Conservation (phyloP, 2,888 invertebrate genomes). For the Malacosoma neustria region DNA sequence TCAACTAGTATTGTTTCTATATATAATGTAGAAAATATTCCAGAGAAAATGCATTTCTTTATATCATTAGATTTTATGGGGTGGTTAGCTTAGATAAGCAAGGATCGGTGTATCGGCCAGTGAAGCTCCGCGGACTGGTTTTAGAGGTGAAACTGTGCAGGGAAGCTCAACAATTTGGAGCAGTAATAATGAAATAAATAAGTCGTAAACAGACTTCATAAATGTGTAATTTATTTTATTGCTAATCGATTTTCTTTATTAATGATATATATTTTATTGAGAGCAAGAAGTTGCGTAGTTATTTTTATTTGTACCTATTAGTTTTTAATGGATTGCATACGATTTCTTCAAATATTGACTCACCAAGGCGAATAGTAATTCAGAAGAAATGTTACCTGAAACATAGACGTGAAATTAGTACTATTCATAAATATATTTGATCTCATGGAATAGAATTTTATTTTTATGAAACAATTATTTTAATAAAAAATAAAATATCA, state of each 20-base stretch:
- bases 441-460: no score
- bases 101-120: conserved; percentile 49
- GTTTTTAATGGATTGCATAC: background rate
- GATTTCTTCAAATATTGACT: background rate
- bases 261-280: conserved; percentile 14
- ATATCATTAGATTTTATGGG: conserved; percentile 58
- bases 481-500: no score
- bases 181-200: conserved; percentile 18
- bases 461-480: no score
- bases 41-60: conserved; percentile 28
- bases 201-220: conserved; percentile 13
- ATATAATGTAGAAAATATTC: no score
- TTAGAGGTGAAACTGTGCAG: conserved; percentile 54
- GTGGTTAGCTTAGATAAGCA: conserved; percentile 59
- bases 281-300: conserved; percentile 8
- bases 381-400: conserved; percentile 32
- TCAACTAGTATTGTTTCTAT: no score
- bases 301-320: conserved; percentile 2
- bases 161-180: conserved; percentile 51
- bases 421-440: no score
- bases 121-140: conserved; percentile 47
- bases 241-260: conserved; percentile 17
- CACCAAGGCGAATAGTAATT: background rate
- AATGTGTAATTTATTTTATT: conserved; percentile 15
- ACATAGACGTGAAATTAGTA: conserved; percentile 14